Conservation (phyloP, 1,140 invertebrate species). For the Anoplophora glabripennis region DNA sequence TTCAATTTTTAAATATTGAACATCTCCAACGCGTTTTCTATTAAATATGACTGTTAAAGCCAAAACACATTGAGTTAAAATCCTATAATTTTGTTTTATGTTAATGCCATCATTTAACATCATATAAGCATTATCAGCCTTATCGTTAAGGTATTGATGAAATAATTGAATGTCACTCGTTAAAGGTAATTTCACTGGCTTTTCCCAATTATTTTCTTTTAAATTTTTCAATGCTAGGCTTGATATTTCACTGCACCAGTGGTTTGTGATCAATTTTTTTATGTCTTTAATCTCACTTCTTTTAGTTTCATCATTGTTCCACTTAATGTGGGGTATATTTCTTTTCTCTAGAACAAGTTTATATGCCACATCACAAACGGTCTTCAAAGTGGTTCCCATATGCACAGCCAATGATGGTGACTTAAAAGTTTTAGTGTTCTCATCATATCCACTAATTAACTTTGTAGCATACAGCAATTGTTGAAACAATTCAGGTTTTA, state of each 20-base stretch:
- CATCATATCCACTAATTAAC: slow-evolving; percentile 24
- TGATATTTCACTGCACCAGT: slow-evolving; percentile 23
- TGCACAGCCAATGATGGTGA: slow-evolving; percentile 23
- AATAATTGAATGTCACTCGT: not conserved
- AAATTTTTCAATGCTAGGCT: slow-evolving; percentile 18
- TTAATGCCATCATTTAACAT: not conserved
- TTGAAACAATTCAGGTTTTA: slow-evolving; percentile 25
- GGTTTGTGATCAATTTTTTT: slow-evolving; percentile 13
- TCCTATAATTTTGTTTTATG: slow-evolving; percentile 19
- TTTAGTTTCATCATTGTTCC: slow-evolving; percentile 9
- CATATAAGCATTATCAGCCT: slow-evolving; percentile 6
- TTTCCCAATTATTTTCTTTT: slow-evolving; percentile 20
- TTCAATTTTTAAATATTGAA: slow-evolving; percentile 24
- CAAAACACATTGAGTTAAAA: slow-evolving; percentile 24
- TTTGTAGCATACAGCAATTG: slow-evolving; percentile 19
- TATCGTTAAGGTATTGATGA: slow-evolving; percentile 10
- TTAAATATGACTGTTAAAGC: slow-evolving; percentile 19
- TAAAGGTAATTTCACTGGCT: slow-evolving; percentile 9
- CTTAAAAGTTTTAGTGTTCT: slow-evolving; percentile 17
- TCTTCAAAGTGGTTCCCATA: slow-evolving; percentile 28
- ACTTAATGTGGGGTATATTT: slow-evolving; percentile 9
- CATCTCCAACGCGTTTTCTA: slow-evolving; percentile 24
- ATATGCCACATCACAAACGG: slow-evolving; percentile 20
- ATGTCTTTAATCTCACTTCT: slow-evolving; percentile 21
- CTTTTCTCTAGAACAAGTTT: slow-evolving; percentile 24